These are phyloP conservation scores for Caenorhabditis tropicalis DNA, from an alignment of 1,140 invertebrate genomes.

Conservation along the genomic window DNA sequence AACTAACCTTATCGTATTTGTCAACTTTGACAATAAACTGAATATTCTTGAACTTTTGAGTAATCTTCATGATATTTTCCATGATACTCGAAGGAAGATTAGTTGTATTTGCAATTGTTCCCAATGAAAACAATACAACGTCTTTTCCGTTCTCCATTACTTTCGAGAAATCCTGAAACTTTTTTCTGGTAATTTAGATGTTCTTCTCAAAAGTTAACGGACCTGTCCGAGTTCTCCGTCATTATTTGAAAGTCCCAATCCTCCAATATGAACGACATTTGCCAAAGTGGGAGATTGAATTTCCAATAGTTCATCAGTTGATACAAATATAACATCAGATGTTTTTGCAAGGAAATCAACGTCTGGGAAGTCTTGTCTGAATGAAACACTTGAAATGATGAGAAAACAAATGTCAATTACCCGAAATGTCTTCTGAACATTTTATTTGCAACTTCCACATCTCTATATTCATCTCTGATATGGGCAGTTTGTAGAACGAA, in stretches of 20 bases:
- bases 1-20: slow-evolving; percentile 45
- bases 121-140: slow-evolving; percentile 53
- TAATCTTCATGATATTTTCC: slow-evolving; percentile 42
- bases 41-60: slow-evolving; percentile 50
- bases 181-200: too few relatives aligned
- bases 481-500: slow-evolving; percentile 5
- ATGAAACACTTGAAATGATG: not conserved
- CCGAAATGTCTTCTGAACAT: slow-evolving; percentile 44
- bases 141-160: slow-evolving; percentile 50
- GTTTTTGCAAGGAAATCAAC: slow-evolving; percentile 44
- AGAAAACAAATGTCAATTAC: not conserved
- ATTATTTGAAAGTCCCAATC: slow-evolving; percentile 46
- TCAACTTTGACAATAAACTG: slow-evolving; percentile 55
- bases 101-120: slow-evolving; percentile 54
- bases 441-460: slow-evolving; percentile 4
- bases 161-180: not conserved
- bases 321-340: slow-evolving; percentile 51
- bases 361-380: slow-evolving; percentile 51
- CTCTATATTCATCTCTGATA: slow-evolving; percentile 25
- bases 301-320: slow-evolving; percentile 55
- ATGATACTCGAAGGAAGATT: slow-evolving; percentile 18
- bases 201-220: too few relatives aligned
- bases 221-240: not conserved
- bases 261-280: slow-evolving; percentile 54
- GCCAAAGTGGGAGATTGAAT: slow-evolving; percentile 45